Percentiles rank a stretch among this genome's conserved stretches.
phyloP scores from a whole-genome alignment of 2,888 invertebrate genomes.

The Trachelus tabidus region DNA sequence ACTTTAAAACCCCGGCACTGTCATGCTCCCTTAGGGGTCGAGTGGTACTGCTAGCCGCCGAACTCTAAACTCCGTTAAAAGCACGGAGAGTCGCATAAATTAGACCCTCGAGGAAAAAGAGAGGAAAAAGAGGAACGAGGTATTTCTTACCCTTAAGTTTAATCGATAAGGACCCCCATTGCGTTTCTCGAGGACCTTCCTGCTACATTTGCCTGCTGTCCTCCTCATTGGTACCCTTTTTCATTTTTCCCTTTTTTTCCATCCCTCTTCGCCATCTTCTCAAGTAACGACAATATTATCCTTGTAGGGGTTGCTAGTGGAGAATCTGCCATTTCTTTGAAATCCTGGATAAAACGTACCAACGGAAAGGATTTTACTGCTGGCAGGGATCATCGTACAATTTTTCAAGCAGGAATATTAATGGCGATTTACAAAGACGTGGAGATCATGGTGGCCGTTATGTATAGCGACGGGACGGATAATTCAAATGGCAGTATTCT shows the following conservation, averaged over 20 bases:
- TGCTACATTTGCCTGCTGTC: not conserved
- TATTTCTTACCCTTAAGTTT: slow-evolving; percentile 22
- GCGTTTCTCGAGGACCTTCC: no score
- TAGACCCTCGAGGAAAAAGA: slow-evolving; percentile 25
- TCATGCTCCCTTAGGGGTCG: slow-evolving; percentile 57
- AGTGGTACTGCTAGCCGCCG: slow-evolving; percentile 62
- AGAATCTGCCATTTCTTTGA: no score
- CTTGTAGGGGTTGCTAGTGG: no score
- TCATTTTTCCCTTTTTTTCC: not conserved
- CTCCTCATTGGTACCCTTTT: not conserved
- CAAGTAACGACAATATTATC: no score
- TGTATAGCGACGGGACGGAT: no score
- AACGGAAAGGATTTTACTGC: no score
- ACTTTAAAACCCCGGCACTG: slow-evolving; percentile 49
- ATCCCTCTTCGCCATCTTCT: not conserved
- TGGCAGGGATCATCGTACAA: no score
- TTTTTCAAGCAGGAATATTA: no score
- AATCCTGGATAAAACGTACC: no score
- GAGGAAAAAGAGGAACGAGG: slow-evolving; percentile 13
- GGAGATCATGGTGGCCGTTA: no score
- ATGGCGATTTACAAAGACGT: no score
- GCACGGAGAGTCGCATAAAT: slow-evolving; percentile 42
- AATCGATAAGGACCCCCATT: slow-evolving; percentile 6
- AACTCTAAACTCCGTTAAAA: slow-evolving; percentile 47
- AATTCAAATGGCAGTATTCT: not conserved